These are phyloP conservation scores for Aphodius sticticus DNA, from an alignment of 2,888 invertebrate species.

Conservation along the genomic window DNA sequence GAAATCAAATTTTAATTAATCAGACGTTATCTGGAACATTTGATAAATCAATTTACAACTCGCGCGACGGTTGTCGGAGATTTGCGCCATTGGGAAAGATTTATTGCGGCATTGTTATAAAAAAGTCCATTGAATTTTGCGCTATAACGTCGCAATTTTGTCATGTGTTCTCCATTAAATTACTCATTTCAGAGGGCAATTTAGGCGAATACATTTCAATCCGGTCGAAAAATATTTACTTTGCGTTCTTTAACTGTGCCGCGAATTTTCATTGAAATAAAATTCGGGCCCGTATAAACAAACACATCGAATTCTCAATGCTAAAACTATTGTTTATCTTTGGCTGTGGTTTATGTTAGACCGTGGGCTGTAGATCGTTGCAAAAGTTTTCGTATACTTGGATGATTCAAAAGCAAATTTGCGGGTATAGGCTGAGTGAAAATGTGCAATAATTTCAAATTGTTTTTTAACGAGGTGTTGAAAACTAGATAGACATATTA, in stretches of 20 bases:
- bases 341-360: not conserved
- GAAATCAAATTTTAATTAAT: not conserved
- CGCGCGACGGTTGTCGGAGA: not conserved
- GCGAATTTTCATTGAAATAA: not conserved
- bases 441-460: too few species aligned
- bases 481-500: too few species aligned
- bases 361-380: not conserved
- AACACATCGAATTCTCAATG: not conserved
- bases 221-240: conserved; percentile 4
- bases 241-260: not conserved
- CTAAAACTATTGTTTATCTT: not conserved
- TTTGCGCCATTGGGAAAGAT: not conserved
- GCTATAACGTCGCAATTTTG: not conserved
- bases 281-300: not conserved
- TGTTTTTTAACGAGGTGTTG: too few species aligned
- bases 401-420: too few species aligned
- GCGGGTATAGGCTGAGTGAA: too few species aligned
- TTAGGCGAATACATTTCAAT: not conserved
- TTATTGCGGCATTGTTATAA: not conserved
- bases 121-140: not conserved
- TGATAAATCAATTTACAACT: not conserved
- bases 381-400: too few species aligned
- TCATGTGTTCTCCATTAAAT: not conserved
- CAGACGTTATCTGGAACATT: not conserved
- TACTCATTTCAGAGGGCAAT: too few species aligned